These are phyloP conservation scores for Dipus sagitta DNA, from an alignment of 2,797 vertebrate genomes.

Conservation along the genomic window DNA sequence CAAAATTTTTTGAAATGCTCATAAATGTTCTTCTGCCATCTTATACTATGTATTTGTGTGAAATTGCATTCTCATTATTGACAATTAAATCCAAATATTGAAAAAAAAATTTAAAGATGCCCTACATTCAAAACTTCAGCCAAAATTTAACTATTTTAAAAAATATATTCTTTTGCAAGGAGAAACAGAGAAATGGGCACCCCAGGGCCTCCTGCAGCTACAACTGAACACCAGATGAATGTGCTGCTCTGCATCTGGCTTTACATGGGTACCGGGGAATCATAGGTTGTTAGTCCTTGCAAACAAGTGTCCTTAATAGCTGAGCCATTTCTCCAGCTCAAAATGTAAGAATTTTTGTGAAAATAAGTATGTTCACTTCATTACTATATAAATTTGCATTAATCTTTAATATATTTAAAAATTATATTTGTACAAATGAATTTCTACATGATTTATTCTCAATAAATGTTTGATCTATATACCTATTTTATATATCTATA, in stretches of 20 bases:
- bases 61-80: background rate
- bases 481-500: background rate
- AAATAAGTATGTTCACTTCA: background rate
- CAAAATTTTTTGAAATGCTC: background rate
- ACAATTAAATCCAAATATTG: background rate
- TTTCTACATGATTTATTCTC: background rate
- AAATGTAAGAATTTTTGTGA: background rate
- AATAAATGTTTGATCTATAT: background rate
- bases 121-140: background rate
- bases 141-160: background rate
- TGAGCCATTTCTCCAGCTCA: background rate
- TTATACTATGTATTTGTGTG: background rate
- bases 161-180: no score
- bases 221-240: no score
- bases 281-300: no score
- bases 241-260: no score
- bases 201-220: no score
- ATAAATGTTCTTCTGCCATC: background rate
- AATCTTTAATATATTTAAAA: background rate
- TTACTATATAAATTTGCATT: background rate
- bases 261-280: no score
- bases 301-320: no score
- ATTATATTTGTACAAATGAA: background rate
- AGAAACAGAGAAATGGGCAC: no score
- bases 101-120: background rate